Percentiles rank a stretch among this genome's conserved stretches.
phyloP scores from a whole-genome alignment of 2,113 vertebrate species.

The Trematomus loennbergii region DNA sequence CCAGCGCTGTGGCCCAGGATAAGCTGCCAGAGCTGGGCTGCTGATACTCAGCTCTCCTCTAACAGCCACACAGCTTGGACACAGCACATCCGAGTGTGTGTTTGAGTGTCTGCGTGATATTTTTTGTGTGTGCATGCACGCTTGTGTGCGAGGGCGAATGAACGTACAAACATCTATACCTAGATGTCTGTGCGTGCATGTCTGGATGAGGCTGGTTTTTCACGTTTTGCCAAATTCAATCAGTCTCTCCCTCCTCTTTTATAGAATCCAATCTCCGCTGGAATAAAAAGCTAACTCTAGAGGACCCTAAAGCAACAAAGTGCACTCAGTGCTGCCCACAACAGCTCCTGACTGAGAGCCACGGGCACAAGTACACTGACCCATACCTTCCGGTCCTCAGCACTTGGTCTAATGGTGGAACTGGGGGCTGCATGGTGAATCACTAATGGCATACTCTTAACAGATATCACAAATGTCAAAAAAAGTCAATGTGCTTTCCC shows the following conservation, averaged over 20 bases:
- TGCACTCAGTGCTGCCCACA: constrained; percentile 52
- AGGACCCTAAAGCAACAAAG: constrained; percentile 62
- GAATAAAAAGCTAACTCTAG: constrained; percentile 46
- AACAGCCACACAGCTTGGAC: constrained; percentile 56
- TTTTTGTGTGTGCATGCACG: background rate
- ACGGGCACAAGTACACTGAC: constrained; percentile 70
- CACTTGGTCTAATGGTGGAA: constrained; percentile 64
- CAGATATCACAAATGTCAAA: constrained; percentile 62
- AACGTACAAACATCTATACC: constrained; percentile 12
- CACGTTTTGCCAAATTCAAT: constrained; percentile 44
- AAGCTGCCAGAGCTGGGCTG: constrained; percentile 75
- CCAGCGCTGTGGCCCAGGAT: constrained; percentile 63
- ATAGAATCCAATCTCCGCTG: constrained; percentile 51
- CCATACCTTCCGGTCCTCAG: constrained; percentile 58
- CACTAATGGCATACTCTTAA: constrained; percentile 71
- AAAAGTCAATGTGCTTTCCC: constrained; percentile 62
- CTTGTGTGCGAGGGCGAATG: background rate
- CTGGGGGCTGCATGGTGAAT: constrained; percentile 58
- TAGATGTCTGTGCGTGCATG: constrained; percentile 21
- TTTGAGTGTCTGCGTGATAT: background rate
- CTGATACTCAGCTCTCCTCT: constrained; percentile 68
- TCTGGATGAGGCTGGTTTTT: constrained; percentile 1
- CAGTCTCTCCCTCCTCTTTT: constrained; percentile 24
- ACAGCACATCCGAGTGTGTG: constrained; percentile 9
- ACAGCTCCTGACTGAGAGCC: constrained; percentile 55